Evolutionary conservation across 2,113 vertebrate genomes (phyloP).

Genomic region (Cottus gobio): DNA sequence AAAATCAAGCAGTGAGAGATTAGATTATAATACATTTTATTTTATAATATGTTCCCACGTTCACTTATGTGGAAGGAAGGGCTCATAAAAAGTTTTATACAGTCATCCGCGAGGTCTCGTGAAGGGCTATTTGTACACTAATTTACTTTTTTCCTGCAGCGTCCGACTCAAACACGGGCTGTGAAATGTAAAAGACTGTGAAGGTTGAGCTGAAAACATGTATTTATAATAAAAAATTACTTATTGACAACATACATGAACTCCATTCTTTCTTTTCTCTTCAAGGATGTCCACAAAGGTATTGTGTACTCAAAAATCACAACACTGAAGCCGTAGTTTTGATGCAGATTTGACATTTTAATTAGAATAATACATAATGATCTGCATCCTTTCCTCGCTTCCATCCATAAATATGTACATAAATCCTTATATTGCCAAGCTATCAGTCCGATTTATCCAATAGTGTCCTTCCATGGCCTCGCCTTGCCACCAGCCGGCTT

Average conservation of each 20-base stretch:
- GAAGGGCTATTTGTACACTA: constrained; percentile 69
- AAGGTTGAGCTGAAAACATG: constrained; percentile 34
- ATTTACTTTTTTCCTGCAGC: constrained; percentile 15
- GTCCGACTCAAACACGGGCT: constrained; percentile 24
- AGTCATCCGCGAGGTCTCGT: constrained; percentile 24
- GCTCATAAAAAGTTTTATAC: constrained; percentile 45
- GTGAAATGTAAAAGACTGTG: constrained; percentile 20
- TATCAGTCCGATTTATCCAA: constrained; percentile 74
- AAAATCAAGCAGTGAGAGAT: constrained; percentile 12
- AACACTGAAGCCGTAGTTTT: constrained; percentile 8
- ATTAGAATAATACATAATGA: constrained; percentile 58
- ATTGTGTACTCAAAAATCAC: background rate
- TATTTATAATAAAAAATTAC: constrained; percentile 80
- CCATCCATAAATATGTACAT: constrained; percentile 79
- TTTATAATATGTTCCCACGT: background rate
- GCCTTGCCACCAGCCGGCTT: constrained; percentile 67
- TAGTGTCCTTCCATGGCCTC: constrained; percentile 86
- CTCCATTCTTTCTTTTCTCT: background rate
- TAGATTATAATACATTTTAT: background rate
- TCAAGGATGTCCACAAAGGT: background rate
- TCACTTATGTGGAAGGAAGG: constrained; percentile 10
- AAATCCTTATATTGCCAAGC: background rate
- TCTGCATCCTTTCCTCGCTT: background rate
- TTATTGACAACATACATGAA: constrained; percentile 21
- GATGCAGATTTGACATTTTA: constrained; percentile 61